Evolutionary conservation across 1,140 invertebrate genomes (phyloP).

Genomic region (Apis cerana): DNA sequence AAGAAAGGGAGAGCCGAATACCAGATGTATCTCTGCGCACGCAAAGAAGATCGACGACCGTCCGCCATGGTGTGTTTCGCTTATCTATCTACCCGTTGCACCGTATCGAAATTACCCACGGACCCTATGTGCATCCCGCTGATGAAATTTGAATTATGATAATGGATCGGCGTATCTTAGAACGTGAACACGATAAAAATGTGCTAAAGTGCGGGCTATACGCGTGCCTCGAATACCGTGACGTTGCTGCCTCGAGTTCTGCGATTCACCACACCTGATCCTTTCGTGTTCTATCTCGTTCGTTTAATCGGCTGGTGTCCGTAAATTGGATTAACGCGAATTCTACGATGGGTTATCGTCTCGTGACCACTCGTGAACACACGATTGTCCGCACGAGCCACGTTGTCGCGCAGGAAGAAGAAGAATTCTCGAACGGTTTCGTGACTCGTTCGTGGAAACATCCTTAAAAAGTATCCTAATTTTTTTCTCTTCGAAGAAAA

Average conservation of each 20-base stretch:
- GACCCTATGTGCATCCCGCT: background rate
- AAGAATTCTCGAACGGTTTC: too few species aligned
- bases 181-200: constrained; percentile 55
- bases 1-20: constrained; percentile 7
- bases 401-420: background rate
- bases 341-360: constrained; percentile 36
- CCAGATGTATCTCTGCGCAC: background rate
- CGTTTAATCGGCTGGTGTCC: constrained; percentile 44
- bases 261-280: constrained; percentile 10
- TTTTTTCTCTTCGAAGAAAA: too few species aligned
- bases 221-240: constrained; percentile 55
- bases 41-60: constrained; percentile 11
- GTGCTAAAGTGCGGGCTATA: constrained; percentile 37
- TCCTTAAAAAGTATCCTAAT: too few species aligned
- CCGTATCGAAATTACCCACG: background rate
- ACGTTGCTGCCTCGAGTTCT: constrained; percentile 30
- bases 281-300: constrained; percentile 41
- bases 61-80: background rate
- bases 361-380: background rate
- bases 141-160: constrained; percentile 62
- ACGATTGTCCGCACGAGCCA: background rate
- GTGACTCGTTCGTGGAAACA: too few species aligned
- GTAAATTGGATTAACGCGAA: constrained; percentile 52
- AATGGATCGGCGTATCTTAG: constrained; percentile 6
- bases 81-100: constrained; percentile 22